Base-by-base conservation (phyloP, 35 echinoderm and acorn worm genomes). In the Ophioderma brevispina region DNA sequence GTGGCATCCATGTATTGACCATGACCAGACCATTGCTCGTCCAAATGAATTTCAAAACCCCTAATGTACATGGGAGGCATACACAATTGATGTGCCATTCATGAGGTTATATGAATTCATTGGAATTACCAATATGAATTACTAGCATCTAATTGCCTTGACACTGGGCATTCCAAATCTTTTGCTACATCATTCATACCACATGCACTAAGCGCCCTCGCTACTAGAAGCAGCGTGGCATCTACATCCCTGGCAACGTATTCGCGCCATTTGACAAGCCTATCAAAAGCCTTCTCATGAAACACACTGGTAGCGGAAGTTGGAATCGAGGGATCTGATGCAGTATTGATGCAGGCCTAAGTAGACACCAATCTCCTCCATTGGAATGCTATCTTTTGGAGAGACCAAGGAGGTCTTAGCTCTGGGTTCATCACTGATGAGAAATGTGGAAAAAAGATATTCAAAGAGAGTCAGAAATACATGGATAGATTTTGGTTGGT, bases 271-370 rank as follows among this genome's bases (percentile, higher is more conserved):
- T 70, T 70, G 59, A 70, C 59, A 18, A 70, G 59, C 59, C 10
- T 70, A 25, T 70, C 59, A 70, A 70, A 70, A 25, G 59, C 59
- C n/a, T 70, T 70, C 59, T 70, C 59, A 8, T 70, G 59, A 25
- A n/a, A 70, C 59, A 70, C 59, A 70, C 59, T 70, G 59, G 59
- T 70, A 70, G 15, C 59, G 59, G 59, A 70, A 70, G 59, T 70
- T 70, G 5, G 59, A 70, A 25, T 70, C 59, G 59, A 70, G 10
- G 59, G 59, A 70, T 70, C n/a, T 70, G 59, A 70, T 70, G 28
- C 10, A 8, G n/a, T 70, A 25, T 70, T 70, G 59, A 70, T 70
- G 59, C 1, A 70, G 59, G 28, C 59, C 59, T 25, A 70, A 30
- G n/a, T 15, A 70, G 15, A 70, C 59, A 25, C 59, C 59, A 30